Conservation (phyloP, 2,888 invertebrate genomes). For the Ctenicera cuprea region DNA sequence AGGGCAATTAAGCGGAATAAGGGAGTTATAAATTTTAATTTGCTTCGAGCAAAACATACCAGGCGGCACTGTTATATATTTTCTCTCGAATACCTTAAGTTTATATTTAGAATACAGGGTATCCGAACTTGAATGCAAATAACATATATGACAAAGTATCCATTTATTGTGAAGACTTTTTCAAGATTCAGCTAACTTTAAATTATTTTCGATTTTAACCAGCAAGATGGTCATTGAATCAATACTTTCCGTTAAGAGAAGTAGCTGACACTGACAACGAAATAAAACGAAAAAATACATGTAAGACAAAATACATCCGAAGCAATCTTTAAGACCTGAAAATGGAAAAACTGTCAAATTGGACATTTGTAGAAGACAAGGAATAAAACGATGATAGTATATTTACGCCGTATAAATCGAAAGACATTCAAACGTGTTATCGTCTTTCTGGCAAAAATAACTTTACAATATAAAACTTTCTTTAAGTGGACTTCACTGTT, state of each 20-base stretch:
- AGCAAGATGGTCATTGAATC: too few relatives aligned
- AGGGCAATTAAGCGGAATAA: conserved; percentile 56
- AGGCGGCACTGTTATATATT: conserved; percentile 34
- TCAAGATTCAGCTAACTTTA: too few relatives aligned
- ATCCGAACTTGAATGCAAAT: too few relatives aligned
- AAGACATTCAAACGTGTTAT: neutral
- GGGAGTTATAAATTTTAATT: conserved; percentile 58
- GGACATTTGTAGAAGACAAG: conserved; percentile 18
- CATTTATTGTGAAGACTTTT: too few relatives aligned
- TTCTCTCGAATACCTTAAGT: conserved; percentile 22
- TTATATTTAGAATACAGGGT: neutral
- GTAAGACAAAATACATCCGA: neutral
- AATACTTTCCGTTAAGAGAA: too few relatives aligned
- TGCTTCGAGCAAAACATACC: conserved; percentile 51
- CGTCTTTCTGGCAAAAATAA: neutral
- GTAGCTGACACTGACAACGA: neutral
- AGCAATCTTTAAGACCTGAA: conserved; percentile 8
- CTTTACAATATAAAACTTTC: conserved; percentile 1
- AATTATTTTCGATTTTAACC: too few relatives aligned
- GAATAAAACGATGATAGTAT: conserved; percentile 2
- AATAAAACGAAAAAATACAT: too few relatives aligned
- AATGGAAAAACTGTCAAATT: conserved; percentile 29
- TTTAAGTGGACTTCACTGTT: conserved; percentile 2
- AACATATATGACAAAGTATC: too few relatives aligned
- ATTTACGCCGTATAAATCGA: conserved; percentile 5